Evolutionary conservation across 1,140 invertebrate genomes (phyloP), one percentile per base, ranked within the genome.

Genomic region (Lordiphosa mommai): DNA sequence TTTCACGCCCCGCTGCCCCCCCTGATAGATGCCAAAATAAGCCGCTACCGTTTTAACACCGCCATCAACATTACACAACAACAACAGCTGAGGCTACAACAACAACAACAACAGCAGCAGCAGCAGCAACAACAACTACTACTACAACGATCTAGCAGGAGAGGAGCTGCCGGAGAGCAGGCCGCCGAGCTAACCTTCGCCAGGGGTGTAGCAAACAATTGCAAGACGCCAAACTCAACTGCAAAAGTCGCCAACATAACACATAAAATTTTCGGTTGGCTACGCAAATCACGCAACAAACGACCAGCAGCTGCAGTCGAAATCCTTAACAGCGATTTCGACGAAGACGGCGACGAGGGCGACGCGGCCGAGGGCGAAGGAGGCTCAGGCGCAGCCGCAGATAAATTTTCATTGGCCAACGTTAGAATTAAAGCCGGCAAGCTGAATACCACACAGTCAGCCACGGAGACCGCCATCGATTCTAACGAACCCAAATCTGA

Each of bases 401-500:
- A 63, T 52, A 55, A 63, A 70, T 84, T 72, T 82, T 52, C 59
- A 77, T 59, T 84, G 72, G 53, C 76, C 67, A 82, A 38, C 67
- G 77, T 76, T 82, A 64, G 67, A 71, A 68, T 57, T 44, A 82
- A 82, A 82, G 59, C 77, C 76, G 76, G 72, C 76, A 82, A 82
- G 77, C 76, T 82, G 76, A 82, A 82, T 82, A 84, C 79, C 77
- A 73, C 65, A 86, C 73, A 86, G 80, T 70, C 73, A 85, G 80
- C 79, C 82, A 80, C 79, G 80, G 80, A 84, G 68, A 86, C 58
- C 69, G 66, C 79, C 59, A 79, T 70, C 77, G 79, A 85, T 82
- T 60, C 77, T 85, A 84, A 85, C 79, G 77, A 84, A 79, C 79
- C 79, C 72, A 85, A 85, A 85, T 85, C 79, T 79, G 79, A 85